These are phyloP conservation scores for Zalophus californianus DNA, from an alignment of 2,797 vertebrate species.

Conservation along the genomic window DNA sequence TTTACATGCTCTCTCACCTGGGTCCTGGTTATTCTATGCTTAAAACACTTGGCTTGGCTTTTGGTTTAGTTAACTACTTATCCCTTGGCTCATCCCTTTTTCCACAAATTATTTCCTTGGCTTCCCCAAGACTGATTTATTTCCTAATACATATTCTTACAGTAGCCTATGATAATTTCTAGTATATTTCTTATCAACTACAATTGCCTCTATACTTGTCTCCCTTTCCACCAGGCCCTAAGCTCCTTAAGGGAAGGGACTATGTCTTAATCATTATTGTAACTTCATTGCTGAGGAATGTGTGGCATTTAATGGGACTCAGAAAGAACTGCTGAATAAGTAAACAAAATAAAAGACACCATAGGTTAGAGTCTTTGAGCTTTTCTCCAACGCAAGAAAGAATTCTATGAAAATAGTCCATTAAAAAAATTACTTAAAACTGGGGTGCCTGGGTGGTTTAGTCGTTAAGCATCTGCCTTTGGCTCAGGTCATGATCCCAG, in stretches of 20 bases:
- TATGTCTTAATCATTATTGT: not conserved
- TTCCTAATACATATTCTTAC: not conserved
- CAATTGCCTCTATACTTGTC: not conserved
- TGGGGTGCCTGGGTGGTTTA: too few species aligned
- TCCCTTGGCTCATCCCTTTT: not conserved
- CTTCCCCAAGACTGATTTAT: not conserved
- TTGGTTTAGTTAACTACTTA: not conserved
- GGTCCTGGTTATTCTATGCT: not conserved
- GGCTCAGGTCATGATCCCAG: too few species aligned
- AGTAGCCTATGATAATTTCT: not conserved
- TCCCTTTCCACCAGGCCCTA: not conserved
- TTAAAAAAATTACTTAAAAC: conserved; percentile 16
- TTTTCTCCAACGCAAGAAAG: not conserved
- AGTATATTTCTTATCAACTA: not conserved
- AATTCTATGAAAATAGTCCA: conserved; percentile 10
- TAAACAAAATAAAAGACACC: not conserved
- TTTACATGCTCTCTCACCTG: not conserved
- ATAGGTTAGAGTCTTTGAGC: not conserved
- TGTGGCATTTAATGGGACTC: not conserved
- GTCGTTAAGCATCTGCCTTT: too few species aligned
- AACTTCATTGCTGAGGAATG: not conserved
- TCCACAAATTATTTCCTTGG: not conserved
- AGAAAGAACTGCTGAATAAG: not conserved
- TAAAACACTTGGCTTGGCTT: not conserved
- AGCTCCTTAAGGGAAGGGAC: not conserved